Evolutionary conservation across 2,888 invertebrate genomes (phyloP).

Genomic region (Clanis bilineata): DNA sequence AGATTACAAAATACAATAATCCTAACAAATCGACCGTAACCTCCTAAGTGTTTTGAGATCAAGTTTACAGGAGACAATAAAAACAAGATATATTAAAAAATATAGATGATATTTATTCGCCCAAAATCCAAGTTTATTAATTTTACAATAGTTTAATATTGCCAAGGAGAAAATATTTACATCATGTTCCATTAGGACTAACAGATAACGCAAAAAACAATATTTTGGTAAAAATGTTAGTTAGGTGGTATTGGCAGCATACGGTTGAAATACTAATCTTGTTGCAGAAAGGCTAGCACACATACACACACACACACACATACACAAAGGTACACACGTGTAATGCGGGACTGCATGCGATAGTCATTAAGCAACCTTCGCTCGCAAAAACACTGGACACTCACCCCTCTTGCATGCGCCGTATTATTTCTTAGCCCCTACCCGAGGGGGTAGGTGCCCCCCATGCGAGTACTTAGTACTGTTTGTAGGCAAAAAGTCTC

Average conservation of each 20-base stretch:
- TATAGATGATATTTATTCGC: too few species aligned
- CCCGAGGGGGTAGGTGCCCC: constrained; percentile 27
- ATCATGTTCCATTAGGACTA: too few species aligned
- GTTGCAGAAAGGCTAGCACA: constrained; percentile 2
- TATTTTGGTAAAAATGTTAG: too few species aligned
- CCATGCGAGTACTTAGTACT: constrained; percentile 33
- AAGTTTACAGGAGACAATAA: too few species aligned
- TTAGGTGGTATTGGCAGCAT: too few species aligned
- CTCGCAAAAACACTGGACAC: constrained; percentile 53
- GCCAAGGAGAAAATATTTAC: too few species aligned
- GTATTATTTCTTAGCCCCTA: constrained; percentile 71
- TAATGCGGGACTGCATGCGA: constrained; percentile 14
- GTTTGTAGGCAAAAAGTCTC: constrained; percentile 65
- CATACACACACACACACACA: neutral
- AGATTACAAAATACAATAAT: neutral
- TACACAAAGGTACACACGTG: neutral
- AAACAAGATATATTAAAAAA: too few species aligned
- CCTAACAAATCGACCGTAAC: too few species aligned
- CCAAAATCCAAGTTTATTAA: too few species aligned
- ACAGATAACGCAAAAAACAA: too few species aligned
- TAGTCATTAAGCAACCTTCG: constrained; percentile 50
- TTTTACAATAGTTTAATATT: too few species aligned
- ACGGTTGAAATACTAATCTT: constrained; percentile 10
- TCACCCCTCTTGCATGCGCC: constrained; percentile 53
- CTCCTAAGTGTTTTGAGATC: too few species aligned